Percentiles rank a stretch among this genome's conserved stretches.
phyloP scores from a whole-genome alignment of 2,113 vertebrate species.

The Aptenodytes patagonicus region DNA sequence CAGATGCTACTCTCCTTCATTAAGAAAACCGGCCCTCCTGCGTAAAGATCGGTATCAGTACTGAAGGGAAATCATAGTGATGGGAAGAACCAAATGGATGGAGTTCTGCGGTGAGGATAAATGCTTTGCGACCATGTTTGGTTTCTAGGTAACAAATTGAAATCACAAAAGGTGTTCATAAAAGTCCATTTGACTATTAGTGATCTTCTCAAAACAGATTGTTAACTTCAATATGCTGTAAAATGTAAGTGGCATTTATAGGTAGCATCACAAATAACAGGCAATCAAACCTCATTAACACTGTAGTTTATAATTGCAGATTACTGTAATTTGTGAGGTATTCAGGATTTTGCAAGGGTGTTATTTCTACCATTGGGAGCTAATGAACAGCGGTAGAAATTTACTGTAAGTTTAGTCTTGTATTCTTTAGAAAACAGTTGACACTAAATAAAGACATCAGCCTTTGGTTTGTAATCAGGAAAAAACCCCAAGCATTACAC shows the following conservation, averaged over 20 bases:
- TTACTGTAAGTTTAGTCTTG: background rate
- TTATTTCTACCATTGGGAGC: conserved; percentile 53
- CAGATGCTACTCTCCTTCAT: conserved; percentile 1
- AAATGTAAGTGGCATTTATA: conserved; percentile 28
- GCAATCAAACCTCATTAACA: conserved; percentile 69
- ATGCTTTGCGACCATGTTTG: background rate
- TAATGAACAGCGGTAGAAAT: conserved; percentile 19
- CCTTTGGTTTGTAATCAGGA: background rate
- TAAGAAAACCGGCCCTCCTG: background rate
- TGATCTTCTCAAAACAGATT: conserved; percentile 25
- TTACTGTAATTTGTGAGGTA: conserved; percentile 57
- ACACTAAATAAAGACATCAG: background rate
- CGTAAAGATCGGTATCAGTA: background rate
- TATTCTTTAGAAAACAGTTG: background rate
- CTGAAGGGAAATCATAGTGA: background rate
- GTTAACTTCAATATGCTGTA: background rate
- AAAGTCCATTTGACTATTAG: conserved; percentile 49
- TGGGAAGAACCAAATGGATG: background rate
- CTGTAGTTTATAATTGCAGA: conserved; percentile 64
- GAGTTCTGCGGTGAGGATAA: background rate
- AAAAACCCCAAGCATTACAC: background rate
- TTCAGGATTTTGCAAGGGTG: conserved; percentile 42
- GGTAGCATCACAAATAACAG: conserved; percentile 39
- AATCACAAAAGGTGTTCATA: conserved; percentile 25
- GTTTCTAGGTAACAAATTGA: conserved; percentile 64